Evolutionary conservation across 2,888 invertebrate genomes (phyloP), one percentile per base, ranked within the genome.

Genomic region (Poecilobothrus nobilitatus): DNA sequence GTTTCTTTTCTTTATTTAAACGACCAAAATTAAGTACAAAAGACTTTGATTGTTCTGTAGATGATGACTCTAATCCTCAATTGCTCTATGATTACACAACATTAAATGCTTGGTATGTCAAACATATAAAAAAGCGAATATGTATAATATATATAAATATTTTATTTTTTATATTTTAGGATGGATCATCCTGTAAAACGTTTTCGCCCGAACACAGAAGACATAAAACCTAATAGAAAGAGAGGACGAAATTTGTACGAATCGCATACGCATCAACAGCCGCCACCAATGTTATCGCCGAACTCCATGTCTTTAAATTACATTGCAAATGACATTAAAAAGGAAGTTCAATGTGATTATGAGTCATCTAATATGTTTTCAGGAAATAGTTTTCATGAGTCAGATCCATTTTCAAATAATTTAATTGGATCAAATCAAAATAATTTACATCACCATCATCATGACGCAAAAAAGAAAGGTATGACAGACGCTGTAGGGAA

Each of bases 111-210:
- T 95, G 94, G 95, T 92, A 78, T 85, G 87, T 84, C 21, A 10
- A 62, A 27, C 8, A 27, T 63, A 20, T 22, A 41, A 37, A 34
- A 34, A 15, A n/a, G 22, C n/a, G 0, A 21, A 1, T 21, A 34
- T 9, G 1, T 22, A 65, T 21, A n/a, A n/a, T n/a, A n/a, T n/a
- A n/a, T n/a, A n/a, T n/a, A n/a, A n/a, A n/a, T n/a, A n/a, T n/a
- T n/a, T n/a, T n/a, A 65, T 1, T 53, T 34, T 33, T 12, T 62
- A 21, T 27, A 33, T 71, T 75, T 4, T 74, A 88, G 94, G 94
- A 85, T 94, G 77, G 90, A 94, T 80, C 92, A 94, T 83, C 94
- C 95, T 0, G 91, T 95, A 71, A 96, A 95, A 83, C 89, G 92
- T 76, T 91, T 92, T 82, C 91, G 92, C 81, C 84, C 86, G 44